These are phyloP conservation scores for Nettapus auritus DNA, from an alignment of 2,113 vertebrate genomes.

Conservation along the genomic window DNA sequence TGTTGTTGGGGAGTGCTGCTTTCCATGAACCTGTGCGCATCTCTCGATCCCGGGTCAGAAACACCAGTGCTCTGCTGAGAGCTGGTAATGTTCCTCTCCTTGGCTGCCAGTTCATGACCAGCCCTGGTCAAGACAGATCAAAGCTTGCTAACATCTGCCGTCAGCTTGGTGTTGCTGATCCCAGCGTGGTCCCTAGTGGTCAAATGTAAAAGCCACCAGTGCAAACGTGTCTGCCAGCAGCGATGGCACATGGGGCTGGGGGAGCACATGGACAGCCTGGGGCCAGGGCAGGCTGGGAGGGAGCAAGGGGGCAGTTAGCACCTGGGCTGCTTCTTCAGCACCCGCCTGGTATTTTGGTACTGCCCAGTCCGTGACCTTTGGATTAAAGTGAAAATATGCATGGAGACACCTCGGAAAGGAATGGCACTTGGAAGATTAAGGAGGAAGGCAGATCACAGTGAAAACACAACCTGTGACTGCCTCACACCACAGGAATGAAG, in stretches of 20 bases:
- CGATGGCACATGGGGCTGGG: not conserved
- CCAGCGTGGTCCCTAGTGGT: constrained; percentile 21
- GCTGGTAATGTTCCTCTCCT: not conserved
- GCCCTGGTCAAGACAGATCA: not conserved
- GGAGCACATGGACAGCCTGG: not conserved
- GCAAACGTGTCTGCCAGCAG: not conserved
- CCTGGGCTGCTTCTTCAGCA: not conserved
- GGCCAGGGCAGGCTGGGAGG: not conserved
- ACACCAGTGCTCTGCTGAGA: not conserved
- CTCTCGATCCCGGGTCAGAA: not conserved
- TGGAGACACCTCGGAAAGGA: not conserved
- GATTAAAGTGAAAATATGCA: not conserved
- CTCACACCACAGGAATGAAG: not conserved
- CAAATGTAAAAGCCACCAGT: not conserved
- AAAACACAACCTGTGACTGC: not conserved
- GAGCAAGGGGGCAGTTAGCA: not conserved
- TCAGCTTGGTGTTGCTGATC: not conserved
- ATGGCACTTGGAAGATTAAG: not conserved
- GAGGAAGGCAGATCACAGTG: not conserved
- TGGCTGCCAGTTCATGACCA: not conserved
- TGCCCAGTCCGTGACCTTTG: not conserved
- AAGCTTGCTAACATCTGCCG: not conserved
- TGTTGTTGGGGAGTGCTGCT: not conserved
- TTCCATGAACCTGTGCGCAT: not conserved
- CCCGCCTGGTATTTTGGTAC: not conserved